Evolutionary conservation across 2,797 vertebrate species (phyloP), one percentile per base, ranked within the genome.

Genomic region (Nannoperca obscura): DNA sequence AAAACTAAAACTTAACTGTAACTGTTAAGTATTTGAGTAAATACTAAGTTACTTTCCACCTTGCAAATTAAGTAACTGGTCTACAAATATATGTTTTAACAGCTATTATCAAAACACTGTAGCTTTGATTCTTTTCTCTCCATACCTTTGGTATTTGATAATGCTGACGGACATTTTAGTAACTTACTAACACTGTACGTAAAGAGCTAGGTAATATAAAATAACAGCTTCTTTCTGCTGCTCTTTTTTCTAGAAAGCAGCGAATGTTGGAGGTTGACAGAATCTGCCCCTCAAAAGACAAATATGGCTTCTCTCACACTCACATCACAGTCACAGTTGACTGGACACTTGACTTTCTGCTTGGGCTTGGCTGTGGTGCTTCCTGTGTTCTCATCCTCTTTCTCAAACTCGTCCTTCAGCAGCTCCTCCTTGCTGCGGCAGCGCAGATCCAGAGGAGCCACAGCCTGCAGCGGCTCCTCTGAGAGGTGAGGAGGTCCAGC

Each of bases 301-400:
- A 46, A 44, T 30, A 24, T 2, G 1, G 63, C 38, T 58, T 32
- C 24, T 13, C 1, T 11, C 32, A 32, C 13, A 88, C 94, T 92
- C 78, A 96, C 95, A 74, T 91, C 92, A 86, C 97, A 99, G 78
- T 89, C 19, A 27, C 97, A 99, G 47, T 81, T 63, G 0, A 0
- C 42, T 1, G 97, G 98, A 74, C 97, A 98, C 76, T 88, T 89
- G 82, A 55, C 67, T 62, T 50, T 90, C 78, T 66, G 44, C 19
- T 74, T 75, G 61, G 85, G 75, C 27, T 81, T 91, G 65, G 0
- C 60, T 6, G 0, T 86, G 71, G 8, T 52, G 44, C 61, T n/a
- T 64, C 27, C 75, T 8, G 50, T 38, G 49, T 15, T 82, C 65
- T 86, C 82, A 3, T 76, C 65, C 1, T 89, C 76, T 49, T 86